Conservation (phyloP, 2,888 invertebrate genomes). For the Notocelia uddmanniana region DNA sequence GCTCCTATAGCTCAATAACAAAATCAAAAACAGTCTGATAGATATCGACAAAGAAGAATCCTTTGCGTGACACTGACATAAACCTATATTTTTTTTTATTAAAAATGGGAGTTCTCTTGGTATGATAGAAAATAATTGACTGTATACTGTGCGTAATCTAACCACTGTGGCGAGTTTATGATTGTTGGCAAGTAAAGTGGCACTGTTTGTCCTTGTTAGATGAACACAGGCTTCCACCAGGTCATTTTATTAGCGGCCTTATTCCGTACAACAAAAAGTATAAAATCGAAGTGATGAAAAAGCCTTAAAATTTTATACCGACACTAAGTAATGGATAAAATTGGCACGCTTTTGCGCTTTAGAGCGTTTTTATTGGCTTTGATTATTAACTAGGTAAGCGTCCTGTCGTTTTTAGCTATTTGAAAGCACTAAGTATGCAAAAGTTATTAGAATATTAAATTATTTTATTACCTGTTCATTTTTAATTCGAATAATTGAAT, state of each 20-base stretch:
- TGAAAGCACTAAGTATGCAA: background rate
- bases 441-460: too few relatives aligned
- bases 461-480: too few relatives aligned
- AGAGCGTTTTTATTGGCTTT: slow-evolving; percentile 23
- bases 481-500: too few relatives aligned
- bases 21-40: too few relatives aligned
- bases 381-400: slow-evolving; percentile 17
- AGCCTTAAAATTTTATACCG: slow-evolving; percentile 31
- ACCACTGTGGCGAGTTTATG: slow-evolving; percentile 33
- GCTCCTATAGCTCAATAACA: too few relatives aligned
- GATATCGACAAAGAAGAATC: too few relatives aligned
- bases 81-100: too few relatives aligned
- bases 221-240: slow-evolving; percentile 19
- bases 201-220: slow-evolving; percentile 45
- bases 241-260: slow-evolving; percentile 4
- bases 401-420: background rate
- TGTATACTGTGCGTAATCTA: slow-evolving; percentile 23
- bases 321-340: slow-evolving; percentile 35
- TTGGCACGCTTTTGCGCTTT: slow-evolving; percentile 21
- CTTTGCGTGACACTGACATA: too few relatives aligned
- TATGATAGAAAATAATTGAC: too few relatives aligned
- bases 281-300: background rate
- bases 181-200: slow-evolving; percentile 43
- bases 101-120: too few relatives aligned
- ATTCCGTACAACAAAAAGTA: background rate